A percentile compares a stretch with the other conserved stretches of the same genome.
Conservation (phyloP, 2,797 vertebrate genomes). For the Pseudocheirus occidentalis region DNA sequence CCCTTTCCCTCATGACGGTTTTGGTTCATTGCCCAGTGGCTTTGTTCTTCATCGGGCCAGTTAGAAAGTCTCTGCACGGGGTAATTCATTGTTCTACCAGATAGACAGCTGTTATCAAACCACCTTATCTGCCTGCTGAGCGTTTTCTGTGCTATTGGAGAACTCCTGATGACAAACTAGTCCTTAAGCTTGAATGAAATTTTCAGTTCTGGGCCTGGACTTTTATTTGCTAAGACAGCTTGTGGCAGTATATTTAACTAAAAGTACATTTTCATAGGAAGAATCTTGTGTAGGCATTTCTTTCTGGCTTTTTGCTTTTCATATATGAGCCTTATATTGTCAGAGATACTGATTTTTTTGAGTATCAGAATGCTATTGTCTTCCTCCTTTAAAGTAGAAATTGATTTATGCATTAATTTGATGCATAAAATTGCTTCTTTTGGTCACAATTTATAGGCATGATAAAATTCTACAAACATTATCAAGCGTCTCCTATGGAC, state of each 20-base stretch:
- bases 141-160: background rate
- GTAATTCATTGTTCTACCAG: background rate
- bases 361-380: background rate
- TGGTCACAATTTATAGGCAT: background rate
- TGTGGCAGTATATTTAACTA: background rate
- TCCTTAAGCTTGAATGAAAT: background rate
- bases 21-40: slow-evolving; percentile 1
- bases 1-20: background rate
- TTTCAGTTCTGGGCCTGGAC: background rate
- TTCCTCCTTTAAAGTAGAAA: background rate
- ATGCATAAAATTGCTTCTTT: background rate
- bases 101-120: background rate
- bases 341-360: background rate
- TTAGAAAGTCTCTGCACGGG: background rate
- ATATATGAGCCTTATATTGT: background rate
- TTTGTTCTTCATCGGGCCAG: slow-evolving; percentile 2
- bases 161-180: background rate
- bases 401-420: background rate
- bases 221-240: background rate
- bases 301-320: background rate
- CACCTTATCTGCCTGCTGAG: slow-evolving; percentile 24
- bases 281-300: background rate
- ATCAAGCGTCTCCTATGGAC: background rate
- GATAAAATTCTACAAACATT: background rate
- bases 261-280: background rate